Percentiles rank a stretch among this genome's conserved stretches.
phyloP scores from a whole-genome alignment of 2,113 vertebrate genomes.

The Syngnathoides biaculeatus region DNA sequence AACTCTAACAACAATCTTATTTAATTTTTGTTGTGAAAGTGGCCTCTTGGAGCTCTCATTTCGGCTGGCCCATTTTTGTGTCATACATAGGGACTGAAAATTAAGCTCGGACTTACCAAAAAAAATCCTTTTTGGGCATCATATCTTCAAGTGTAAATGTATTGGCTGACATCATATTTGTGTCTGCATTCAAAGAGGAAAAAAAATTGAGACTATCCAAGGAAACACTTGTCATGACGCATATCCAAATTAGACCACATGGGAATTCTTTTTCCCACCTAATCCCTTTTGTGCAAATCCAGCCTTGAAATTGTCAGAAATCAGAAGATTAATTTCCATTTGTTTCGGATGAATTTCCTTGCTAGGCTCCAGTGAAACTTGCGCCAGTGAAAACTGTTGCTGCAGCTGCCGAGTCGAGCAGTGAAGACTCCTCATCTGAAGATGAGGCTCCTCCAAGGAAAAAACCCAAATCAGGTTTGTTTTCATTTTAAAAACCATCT shows the following conservation, averaged over 20 bases:
- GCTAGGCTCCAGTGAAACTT: slow-evolving; percentile 53
- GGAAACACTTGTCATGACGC: background rate
- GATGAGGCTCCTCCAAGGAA: slow-evolving; percentile 72
- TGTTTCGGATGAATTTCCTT: background rate
- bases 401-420: slow-evolving; percentile 65
- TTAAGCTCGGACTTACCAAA: too few species aligned
- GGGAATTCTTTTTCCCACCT: background rate
- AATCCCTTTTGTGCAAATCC: background rate
- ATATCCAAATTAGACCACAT: background rate
- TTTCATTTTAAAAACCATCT: background rate
- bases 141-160: too few species aligned
- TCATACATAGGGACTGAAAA: too few species aligned
- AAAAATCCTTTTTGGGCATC: too few species aligned
- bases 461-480: slow-evolving; percentile 72
- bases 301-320: background rate
- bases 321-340: background rate
- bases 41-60: too few species aligned
- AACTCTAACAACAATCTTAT: too few species aligned
- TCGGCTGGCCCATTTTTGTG: too few species aligned
- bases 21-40: too few species aligned
- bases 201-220: too few species aligned
- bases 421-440: slow-evolving; percentile 72
- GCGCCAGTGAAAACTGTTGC: slow-evolving; percentile 35
- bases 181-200: too few species aligned
- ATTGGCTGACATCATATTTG: too few species aligned